Conservation (phyloP, 2,797 vertebrate genomes). For the Sebastes alutus region DNA sequence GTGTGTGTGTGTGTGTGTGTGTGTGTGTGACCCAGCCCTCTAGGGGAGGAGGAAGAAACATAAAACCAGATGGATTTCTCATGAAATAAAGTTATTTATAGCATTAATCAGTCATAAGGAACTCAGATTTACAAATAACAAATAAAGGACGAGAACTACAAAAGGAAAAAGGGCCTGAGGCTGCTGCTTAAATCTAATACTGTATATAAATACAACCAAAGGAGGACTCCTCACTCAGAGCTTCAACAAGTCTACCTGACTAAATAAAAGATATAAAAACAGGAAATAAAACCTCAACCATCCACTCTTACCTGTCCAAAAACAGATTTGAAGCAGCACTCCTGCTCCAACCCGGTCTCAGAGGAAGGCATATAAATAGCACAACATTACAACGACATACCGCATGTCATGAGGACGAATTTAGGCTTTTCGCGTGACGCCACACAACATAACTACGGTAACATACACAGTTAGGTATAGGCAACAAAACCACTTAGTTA, state of each 20-base stretch:
- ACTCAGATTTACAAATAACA: neutral
- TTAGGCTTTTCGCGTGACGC: too few species aligned
- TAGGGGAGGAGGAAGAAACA: neutral
- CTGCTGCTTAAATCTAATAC: neutral
- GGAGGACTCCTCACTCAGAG: too few species aligned
- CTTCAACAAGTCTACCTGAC: too few species aligned
- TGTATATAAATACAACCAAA: neutral
- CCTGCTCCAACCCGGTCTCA: neutral
- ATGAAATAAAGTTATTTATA: neutral
- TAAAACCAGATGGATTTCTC: neutral
- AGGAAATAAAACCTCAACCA: neutral
- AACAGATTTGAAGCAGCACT: neutral
- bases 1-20: neutral
- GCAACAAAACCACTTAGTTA: too few species aligned
- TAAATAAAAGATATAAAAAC: too few species aligned
- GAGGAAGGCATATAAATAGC: too few species aligned
- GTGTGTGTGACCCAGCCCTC: neutral
- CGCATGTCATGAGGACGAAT: too few species aligned
- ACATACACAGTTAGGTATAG: too few species aligned
- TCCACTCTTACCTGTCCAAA: neutral
- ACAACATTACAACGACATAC: too few species aligned
- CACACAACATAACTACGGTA: too few species aligned
- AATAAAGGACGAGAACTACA: neutral
- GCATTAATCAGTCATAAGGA: neutral
- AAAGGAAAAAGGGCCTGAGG: neutral